These are phyloP conservation scores for Hemicordylus capensis DNA, from an alignment of 2,113 vertebrate species.

Conservation along the genomic window DNA sequence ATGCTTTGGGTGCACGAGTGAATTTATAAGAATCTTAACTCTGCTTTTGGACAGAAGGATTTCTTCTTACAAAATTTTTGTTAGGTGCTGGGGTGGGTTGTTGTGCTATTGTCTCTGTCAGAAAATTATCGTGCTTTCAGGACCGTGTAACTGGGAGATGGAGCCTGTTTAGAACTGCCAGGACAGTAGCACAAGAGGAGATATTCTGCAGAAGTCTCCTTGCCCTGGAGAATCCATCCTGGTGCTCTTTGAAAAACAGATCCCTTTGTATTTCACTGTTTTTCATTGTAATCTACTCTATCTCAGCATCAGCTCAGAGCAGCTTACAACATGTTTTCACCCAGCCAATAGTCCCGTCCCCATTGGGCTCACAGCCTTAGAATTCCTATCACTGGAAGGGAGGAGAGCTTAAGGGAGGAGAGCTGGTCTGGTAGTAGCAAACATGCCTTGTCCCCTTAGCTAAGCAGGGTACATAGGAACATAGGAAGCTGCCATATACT, in stretches of 20 bases:
- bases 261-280: too few species aligned
- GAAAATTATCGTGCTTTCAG: neutral
- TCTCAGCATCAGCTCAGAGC: too few species aligned
- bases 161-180: neutral
- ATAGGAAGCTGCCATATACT: too few species aligned
- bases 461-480: too few species aligned
- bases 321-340: too few species aligned
- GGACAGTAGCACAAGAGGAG: neutral
- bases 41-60: neutral
- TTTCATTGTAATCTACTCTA: too few species aligned
- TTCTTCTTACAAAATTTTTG: neutral
- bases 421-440: too few species aligned
- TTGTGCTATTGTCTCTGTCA: neutral
- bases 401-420: too few species aligned
- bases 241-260: neutral
- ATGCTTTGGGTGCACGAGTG: neutral
- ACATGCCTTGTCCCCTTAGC: too few species aligned
- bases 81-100: neutral
- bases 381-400: neutral
- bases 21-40: neutral
- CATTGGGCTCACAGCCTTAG: too few species aligned
- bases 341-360: too few species aligned
- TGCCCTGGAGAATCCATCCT: fast-evolving
- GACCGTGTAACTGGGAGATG: too few species aligned
- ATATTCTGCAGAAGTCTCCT: neutral